Conservation (phyloP, 2,797 vertebrate species). For the Orestias chungarensis region DNA sequence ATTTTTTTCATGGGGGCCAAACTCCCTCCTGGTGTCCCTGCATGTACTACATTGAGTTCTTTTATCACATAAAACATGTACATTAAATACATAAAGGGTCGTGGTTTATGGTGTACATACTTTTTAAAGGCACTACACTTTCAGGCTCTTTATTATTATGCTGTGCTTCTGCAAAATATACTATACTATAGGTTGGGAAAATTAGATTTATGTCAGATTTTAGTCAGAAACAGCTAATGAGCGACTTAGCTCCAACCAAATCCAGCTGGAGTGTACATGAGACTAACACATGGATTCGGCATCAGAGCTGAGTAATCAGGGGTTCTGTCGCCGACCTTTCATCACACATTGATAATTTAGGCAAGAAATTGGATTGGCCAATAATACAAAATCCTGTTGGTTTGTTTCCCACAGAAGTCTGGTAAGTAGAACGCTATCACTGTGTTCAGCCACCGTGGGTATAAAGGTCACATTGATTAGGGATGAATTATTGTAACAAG, state of each 20-base stretch:
- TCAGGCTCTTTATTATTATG: not conserved
- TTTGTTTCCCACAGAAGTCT: not conserved
- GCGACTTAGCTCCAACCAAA: conserved; percentile 79
- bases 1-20: too few relatives aligned
- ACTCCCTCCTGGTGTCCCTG: too few relatives aligned
- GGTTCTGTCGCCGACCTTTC: conserved; percentile 70
- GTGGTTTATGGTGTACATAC: not conserved
- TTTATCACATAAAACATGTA: not conserved
- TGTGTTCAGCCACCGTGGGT: not conserved
- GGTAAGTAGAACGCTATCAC: not conserved
- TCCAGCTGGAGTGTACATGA: conserved; percentile 79
- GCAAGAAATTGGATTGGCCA: conserved; percentile 16
- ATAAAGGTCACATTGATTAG: not conserved
- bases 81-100: not conserved
- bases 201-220: conserved; percentile 6
- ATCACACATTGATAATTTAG: conserved; percentile 50
- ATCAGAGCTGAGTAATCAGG: conserved; percentile 73
- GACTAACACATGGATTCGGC: conserved; percentile 76
- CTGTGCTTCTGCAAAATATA: not conserved
- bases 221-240: conserved; percentile 66
- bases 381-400: not conserved
- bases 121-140: not conserved
- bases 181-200: not conserved
- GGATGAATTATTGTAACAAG: not conserved
- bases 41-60: not conserved